A percentile compares a stretch with the other conserved stretches of the same genome.
These are phyloP conservation scores for Rotaria sp. DNA, from an alignment of 2,888 invertebrate species.

Conservation along the genomic window DNA sequence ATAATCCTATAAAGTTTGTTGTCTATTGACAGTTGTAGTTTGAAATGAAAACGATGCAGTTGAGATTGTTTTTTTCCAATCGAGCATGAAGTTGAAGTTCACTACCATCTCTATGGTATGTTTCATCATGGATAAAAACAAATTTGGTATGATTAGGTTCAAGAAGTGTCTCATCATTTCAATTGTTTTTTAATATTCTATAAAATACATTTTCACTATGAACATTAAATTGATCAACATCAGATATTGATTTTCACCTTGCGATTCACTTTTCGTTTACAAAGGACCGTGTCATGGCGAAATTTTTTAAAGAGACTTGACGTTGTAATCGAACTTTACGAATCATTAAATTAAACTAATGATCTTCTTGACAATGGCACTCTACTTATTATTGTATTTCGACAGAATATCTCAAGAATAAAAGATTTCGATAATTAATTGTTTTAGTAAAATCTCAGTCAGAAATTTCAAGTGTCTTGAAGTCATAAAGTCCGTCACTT, in stretches of 20 bases:
- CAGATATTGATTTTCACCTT: conserved; percentile 53
- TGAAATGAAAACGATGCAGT: background rate
- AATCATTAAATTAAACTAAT: too few relatives aligned
- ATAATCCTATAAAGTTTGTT: background rate
- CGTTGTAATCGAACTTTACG: too few relatives aligned
- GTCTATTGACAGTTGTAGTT: background rate
- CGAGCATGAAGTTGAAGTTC: conserved; percentile 46
- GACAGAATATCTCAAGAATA: too few relatives aligned
- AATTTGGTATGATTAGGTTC: conserved; percentile 56
- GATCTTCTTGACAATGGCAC: too few relatives aligned
- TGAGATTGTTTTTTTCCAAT: conserved; percentile 32
- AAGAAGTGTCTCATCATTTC: conserved; percentile 45
- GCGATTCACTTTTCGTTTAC: conserved; percentile 42
- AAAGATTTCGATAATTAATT: too few relatives aligned
- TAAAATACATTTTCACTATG: background rate
- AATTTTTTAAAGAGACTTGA: too few relatives aligned
- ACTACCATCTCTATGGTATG: conserved; percentile 48
- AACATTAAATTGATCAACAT: conserved; percentile 44
- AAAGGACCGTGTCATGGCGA: too few relatives aligned
- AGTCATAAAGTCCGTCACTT: too few relatives aligned
- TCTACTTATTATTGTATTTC: too few relatives aligned
- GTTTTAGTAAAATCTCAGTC: too few relatives aligned
- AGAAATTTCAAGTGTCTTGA: too few relatives aligned
- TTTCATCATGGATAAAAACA: conserved; percentile 54
- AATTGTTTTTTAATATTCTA: conserved; percentile 38